Evolutionary conservation across 2,797 vertebrate genomes (phyloP).

Genomic region (Taenioides sp.): DNA sequence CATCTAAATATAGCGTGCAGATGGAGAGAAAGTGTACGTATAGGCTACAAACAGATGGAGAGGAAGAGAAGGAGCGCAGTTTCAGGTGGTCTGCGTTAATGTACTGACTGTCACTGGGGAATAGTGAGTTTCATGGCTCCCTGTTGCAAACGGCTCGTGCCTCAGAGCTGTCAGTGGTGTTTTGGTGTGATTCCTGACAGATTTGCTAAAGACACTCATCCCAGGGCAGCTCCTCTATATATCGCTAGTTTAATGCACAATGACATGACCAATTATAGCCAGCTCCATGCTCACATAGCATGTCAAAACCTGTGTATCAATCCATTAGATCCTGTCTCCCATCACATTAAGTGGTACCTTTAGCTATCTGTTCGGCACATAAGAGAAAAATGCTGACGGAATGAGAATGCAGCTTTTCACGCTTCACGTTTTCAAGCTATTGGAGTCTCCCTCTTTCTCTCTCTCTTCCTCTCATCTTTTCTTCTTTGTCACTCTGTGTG

Average conservation of each 20-base stretch:
- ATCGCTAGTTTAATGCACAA: conserved; percentile 93
- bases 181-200: conserved; percentile 87
- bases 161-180: conserved; percentile 81
- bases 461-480: conserved; percentile 15
- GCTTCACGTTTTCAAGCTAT: conserved; percentile 63
- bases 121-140: conserved; percentile 57
- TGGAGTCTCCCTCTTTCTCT: conserved; percentile 22
- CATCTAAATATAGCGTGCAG: not conserved
- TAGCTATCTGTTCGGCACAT: conserved; percentile 78
- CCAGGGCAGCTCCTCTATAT: conserved; percentile 86
- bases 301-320: conserved; percentile 95
- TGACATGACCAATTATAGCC: conserved; percentile 92
- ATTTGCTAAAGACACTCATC: conserved; percentile 90
- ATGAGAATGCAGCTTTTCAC: conserved; percentile 73
- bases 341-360: conserved; percentile 87
- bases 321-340: conserved; percentile 85
- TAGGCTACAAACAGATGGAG: conserved; percentile 13
- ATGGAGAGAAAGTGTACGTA: not conserved
- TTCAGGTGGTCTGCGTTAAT: conserved; percentile 54
- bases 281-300: conserved; percentile 92
- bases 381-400: conserved; percentile 78
- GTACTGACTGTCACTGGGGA: conserved; percentile 43
- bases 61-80: conserved; percentile 37
- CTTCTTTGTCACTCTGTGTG: conserved; percentile 31
- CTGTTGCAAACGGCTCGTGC: conserved; percentile 68